A percentile compares a stretch with the other conserved stretches of the same genome.
These are phyloP conservation scores for Chaetodon trifascialis DNA, from an alignment of 2,113 vertebrate species.

Conservation along the genomic window DNA sequence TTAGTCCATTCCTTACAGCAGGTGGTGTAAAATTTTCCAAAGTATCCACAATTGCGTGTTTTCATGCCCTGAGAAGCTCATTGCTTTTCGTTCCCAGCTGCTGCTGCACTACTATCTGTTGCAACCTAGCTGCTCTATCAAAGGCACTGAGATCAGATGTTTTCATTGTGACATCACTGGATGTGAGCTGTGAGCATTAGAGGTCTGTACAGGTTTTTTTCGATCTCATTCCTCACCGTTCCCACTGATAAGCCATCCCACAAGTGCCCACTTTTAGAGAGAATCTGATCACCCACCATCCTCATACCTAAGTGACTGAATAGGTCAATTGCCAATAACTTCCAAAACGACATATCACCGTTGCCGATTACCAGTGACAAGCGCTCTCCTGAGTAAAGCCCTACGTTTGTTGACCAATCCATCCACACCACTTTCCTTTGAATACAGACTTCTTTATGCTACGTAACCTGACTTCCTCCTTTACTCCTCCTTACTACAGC, in stretches of 20 bases:
- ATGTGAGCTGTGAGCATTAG: neutral
- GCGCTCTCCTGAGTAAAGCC: too few relatives aligned
- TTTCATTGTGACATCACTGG: neutral
- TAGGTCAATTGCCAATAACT: too few relatives aligned
- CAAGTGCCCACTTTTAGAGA: neutral
- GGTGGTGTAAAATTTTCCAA: neutral
- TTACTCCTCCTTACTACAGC: too few relatives aligned
- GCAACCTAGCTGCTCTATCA: neutral
- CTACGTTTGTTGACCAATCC: too few relatives aligned
- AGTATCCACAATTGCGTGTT: constrained; percentile 82
- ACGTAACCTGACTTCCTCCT: too few relatives aligned
- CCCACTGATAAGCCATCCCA: neutral
- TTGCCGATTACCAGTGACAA: too few relatives aligned
- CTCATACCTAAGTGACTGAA: too few relatives aligned
- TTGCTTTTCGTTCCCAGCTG: constrained; percentile 67
- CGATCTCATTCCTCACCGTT: neutral
- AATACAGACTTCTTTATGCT: too few relatives aligned
- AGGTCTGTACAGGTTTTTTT: neutral
- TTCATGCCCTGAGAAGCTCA: constrained; percentile 77
- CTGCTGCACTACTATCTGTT: neutral
- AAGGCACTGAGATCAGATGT: neutral
- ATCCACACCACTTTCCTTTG: too few relatives aligned
- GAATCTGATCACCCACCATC: neutral
- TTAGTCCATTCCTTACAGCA: neutral
- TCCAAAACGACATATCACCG: too few relatives aligned